Evolutionary conservation across 2,113 vertebrate species (phyloP).

Genomic region (Prunella himalayana): DNA sequence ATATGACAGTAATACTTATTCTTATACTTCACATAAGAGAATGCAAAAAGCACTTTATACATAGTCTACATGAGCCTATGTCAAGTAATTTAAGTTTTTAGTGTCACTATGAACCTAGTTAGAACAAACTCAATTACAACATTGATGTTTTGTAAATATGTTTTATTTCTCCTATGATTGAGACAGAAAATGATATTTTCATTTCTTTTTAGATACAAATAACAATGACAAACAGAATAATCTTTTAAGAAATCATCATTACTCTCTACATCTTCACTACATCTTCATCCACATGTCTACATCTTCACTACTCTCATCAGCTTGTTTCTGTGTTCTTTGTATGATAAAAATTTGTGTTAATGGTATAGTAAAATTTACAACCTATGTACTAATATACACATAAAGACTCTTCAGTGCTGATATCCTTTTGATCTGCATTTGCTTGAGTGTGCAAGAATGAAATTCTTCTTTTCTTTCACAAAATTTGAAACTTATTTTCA

Average conservation of each 20-base stretch:
- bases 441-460: background rate
- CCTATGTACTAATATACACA: background rate
- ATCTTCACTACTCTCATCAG: background rate
- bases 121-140: background rate
- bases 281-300: background rate
- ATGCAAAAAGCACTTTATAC: background rate
- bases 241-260: background rate
- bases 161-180: background rate
- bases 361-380: background rate
- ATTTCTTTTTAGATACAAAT: background rate
- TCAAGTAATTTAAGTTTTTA: background rate
- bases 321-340: background rate
- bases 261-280: background rate
- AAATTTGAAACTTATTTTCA: background rate
- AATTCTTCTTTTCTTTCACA: background rate
- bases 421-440: background rate
- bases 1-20: background rate
- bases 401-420: background rate
- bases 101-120: background rate
- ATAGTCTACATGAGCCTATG: background rate
- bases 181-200: rapidly evolving
- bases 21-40: background rate
- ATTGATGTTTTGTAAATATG: background rate
- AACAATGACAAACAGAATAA: background rate
- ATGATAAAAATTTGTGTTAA: background rate